These are phyloP conservation scores for Lymantria dispar DNA, from an alignment of 2,888 invertebrate species.

Conservation along the genomic window DNA sequence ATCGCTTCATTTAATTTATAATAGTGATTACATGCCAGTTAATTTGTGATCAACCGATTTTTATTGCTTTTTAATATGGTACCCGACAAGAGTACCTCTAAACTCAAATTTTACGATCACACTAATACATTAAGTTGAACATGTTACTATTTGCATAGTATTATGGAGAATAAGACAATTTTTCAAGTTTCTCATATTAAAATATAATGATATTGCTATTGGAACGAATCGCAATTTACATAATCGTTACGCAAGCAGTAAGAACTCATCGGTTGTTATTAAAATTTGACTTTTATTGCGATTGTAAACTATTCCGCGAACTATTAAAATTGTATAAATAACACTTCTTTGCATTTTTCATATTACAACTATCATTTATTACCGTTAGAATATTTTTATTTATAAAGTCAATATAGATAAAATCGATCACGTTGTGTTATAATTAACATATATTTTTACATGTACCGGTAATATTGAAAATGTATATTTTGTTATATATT, in stretches of 20 bases:
- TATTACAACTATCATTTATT: not conserved
- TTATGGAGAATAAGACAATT: not conserved
- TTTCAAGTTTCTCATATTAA: conserved; percentile 14
- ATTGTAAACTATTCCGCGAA: conserved; percentile 16
- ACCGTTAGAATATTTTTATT: not conserved
- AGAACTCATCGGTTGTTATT: conserved; percentile 12
- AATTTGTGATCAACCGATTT: not conserved
- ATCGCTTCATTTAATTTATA: not conserved
- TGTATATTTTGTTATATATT: no score
- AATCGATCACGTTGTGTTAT: not conserved
- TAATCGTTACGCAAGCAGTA: conserved; percentile 8
- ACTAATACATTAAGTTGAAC: not conserved
- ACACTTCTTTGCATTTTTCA: not conserved
- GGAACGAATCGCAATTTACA: conserved; percentile 1
- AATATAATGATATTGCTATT: conserved; percentile 17
- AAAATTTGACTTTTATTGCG: conserved; percentile 18
- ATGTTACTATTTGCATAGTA: not conserved
- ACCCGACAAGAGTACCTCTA: not conserved
- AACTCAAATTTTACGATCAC: not conserved
- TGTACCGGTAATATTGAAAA: no score
- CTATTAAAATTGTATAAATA: conserved; percentile 11
- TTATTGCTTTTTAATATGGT: not conserved
- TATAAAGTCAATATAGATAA: not conserved
- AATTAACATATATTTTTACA: no score
- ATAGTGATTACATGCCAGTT: not conserved